A percentile compares a stretch with the other conserved stretches of the same genome.
Evolutionary conservation across 30 jellyfish, hydroid and myxozoan genomes (phyloP).

Genomic region (Chironex yamaguchii): DNA sequence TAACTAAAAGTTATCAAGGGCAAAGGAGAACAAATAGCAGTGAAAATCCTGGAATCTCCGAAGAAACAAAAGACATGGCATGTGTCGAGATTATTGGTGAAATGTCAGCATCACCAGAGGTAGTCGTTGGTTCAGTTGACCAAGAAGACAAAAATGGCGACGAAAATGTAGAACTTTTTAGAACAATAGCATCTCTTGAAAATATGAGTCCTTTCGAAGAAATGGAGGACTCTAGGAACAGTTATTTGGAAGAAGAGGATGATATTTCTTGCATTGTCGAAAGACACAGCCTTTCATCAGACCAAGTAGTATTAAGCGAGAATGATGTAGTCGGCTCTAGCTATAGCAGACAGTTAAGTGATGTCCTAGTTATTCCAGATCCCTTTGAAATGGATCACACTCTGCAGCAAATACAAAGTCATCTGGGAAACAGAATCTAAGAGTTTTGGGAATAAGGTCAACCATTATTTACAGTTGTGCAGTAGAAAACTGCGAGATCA

Average conservation of each 20-base stretch:
- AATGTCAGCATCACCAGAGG: not conserved
- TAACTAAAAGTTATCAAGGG: constrained; percentile 25
- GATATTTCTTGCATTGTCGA: not conserved
- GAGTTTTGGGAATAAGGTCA: no score
- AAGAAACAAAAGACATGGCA: not conserved
- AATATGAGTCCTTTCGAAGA: not conserved
- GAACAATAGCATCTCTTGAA: not conserved
- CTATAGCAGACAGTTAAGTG: constrained; percentile 85
- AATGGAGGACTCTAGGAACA: not conserved
- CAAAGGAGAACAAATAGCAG: not conserved
- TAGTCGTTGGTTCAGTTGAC: not conserved
- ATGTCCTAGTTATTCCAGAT: constrained; percentile 90
- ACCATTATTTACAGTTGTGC: no score
- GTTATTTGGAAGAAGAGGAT: not conserved
- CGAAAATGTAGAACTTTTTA: not conserved
- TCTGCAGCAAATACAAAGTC: not conserved
- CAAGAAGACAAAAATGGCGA: not conserved
- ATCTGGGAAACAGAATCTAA: not conserved
- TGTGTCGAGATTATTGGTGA: not conserved
- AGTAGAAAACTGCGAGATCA: no score
- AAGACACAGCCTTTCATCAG: not conserved
- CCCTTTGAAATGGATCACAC: constrained; percentile 73
- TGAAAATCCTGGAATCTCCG: not conserved
- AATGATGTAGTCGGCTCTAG: not conserved
- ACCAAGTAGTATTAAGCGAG: constrained; percentile 13